Percentiles rank a stretch among this genome's conserved stretches.
These are phyloP conservation scores for Otocyon megalotis DNA, from an alignment of 2,113 vertebrate species.

Conservation along the genomic window DNA sequence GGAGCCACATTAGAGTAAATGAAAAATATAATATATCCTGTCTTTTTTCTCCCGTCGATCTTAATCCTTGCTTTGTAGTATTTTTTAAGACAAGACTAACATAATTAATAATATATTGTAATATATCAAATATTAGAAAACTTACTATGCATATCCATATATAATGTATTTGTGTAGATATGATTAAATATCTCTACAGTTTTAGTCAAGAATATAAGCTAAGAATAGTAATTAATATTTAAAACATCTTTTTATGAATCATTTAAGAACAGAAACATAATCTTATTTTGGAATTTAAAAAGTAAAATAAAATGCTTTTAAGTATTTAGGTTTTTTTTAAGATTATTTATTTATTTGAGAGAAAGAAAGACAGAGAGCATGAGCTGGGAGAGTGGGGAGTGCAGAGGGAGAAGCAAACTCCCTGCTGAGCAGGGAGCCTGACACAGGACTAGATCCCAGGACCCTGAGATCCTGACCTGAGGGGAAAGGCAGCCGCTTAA, in stretches of 20 bases:
- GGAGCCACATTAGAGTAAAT: neutral
- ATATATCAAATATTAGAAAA: neutral
- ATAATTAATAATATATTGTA: neutral
- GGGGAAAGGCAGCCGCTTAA: neutral
- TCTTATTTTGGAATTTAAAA: conserved; percentile 10
- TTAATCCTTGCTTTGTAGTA: neutral
- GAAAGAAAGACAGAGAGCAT: neutral
- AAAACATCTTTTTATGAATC: neutral
- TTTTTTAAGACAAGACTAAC: neutral
- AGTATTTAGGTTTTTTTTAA: neutral
- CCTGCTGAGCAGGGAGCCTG: neutral
- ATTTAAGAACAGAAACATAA: neutral
- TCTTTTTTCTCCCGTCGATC: neutral
- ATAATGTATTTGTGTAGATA: neutral
- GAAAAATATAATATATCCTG: neutral
- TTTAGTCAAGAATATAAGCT: neutral
- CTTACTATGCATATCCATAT: neutral
- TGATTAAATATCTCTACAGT: neutral
- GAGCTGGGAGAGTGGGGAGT: neutral
- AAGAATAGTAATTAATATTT: neutral
- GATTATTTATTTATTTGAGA: neutral
- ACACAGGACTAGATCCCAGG: neutral
- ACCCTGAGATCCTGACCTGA: neutral
- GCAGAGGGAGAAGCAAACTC: neutral
- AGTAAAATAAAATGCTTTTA: neutral